phyloP scores from a whole-genome alignment of 2,113 vertebrate genomes.

The Ibidorhyncha struthersii region DNA sequence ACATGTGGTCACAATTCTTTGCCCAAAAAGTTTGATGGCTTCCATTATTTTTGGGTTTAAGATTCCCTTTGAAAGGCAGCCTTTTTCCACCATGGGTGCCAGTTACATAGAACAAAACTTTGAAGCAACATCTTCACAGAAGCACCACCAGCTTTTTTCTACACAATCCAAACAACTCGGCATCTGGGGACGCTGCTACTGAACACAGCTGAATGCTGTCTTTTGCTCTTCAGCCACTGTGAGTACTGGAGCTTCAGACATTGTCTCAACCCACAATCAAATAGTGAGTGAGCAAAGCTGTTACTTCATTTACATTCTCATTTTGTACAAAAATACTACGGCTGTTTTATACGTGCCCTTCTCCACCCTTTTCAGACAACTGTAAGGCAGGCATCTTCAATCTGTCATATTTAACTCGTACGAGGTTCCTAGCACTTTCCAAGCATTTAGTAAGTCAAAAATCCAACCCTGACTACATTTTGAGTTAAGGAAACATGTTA shows the following conservation, averaged over 20 bases:
- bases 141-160: neutral
- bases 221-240: neutral
- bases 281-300: neutral
- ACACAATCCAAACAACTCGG: neutral
- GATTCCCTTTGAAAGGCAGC: neutral
- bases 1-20: neutral
- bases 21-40: neutral
- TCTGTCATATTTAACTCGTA: neutral
- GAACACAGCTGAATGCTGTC: neutral
- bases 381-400: neutral
- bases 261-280: neutral
- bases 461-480: constrained; percentile 20
- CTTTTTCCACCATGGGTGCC: neutral
- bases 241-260: neutral
- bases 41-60: neutral
- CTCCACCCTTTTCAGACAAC: neutral
- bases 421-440: neutral
- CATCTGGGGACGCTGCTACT: neutral
- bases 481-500: constrained; percentile 4
- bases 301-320: neutral
- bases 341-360: fast-evolving
- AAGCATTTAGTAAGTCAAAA: constrained; percentile 29
- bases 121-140: neutral
- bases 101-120: neutral
- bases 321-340: neutral